Evolutionary conservation across 2,113 vertebrate genomes (phyloP).

Genomic region (Rousettus leschenaultii): DNA sequence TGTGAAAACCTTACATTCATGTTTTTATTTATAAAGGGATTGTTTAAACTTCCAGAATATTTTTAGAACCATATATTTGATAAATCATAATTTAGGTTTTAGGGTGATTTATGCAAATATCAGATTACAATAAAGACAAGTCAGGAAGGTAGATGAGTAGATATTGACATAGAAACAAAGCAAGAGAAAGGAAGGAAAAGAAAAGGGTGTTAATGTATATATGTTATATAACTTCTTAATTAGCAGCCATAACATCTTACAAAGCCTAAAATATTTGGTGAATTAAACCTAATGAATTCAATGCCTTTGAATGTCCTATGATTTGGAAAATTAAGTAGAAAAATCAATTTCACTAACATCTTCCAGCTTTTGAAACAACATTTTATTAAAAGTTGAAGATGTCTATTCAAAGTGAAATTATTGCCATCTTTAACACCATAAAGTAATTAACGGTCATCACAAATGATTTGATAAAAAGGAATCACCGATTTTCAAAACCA

Average conservation of each 20-base stretch:
- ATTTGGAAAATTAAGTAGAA: not conserved
- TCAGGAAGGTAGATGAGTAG: not conserved
- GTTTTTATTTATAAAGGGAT: not conserved
- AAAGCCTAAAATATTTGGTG: not conserved
- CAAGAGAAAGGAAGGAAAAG: not conserved
- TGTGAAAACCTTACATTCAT: not conserved
- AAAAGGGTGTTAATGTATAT: not conserved
- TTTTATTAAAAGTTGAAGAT: not conserved
- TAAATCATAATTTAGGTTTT: not conserved
- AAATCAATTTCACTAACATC: not conserved
- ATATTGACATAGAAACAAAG: not conserved
- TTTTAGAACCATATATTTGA: not conserved
- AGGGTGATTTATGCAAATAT: not conserved
- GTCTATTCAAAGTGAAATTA: not conserved
- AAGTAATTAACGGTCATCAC: not conserved
- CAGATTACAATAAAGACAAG: not conserved
- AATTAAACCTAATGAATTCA: not conserved
- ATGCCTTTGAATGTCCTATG: not conserved
- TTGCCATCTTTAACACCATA: not conserved
- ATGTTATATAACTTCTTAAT: not conserved
- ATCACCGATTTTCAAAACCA: not conserved
- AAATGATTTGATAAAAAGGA: not conserved
- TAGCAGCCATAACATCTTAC: not conserved
- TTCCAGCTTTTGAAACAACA: not conserved
- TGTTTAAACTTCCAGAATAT: not conserved